Evolutionary conservation across 2,888 invertebrate species (phyloP).

Genomic region (Leptopilina myrica): DNA sequence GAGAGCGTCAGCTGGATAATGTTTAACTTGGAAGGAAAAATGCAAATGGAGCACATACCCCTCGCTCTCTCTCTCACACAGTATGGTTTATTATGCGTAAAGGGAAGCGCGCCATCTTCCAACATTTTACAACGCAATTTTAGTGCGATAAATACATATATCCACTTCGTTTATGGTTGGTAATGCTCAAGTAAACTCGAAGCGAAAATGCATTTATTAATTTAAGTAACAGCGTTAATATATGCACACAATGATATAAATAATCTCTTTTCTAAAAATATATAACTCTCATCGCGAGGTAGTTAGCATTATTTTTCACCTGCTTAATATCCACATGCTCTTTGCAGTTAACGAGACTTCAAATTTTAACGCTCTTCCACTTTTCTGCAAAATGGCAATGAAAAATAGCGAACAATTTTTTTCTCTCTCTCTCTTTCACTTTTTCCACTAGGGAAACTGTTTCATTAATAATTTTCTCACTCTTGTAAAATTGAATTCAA

Average conservation of each 20-base stretch:
- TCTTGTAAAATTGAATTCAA: too few relatives aligned
- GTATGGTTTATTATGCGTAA: conserved; percentile 39
- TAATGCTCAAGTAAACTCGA: conserved; percentile 16
- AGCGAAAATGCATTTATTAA: conserved; percentile 25
- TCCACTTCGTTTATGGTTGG: conserved; percentile 25
- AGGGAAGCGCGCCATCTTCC: conserved; percentile 33
- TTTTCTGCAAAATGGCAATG: not conserved
- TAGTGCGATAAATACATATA: conserved; percentile 38
- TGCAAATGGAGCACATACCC: conserved; percentile 31
- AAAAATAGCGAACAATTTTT: not conserved
- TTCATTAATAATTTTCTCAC: too few relatives aligned
- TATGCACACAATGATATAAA: conserved; percentile 4
- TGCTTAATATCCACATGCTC: not conserved
- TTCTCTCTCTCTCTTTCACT: not conserved
- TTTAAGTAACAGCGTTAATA: conserved; percentile 16
- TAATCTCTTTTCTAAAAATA: not conserved
- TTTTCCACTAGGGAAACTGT: not conserved
- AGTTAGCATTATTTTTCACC: not conserved
- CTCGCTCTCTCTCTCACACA: not conserved
- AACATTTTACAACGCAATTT: conserved; percentile 28
- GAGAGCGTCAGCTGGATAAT: conserved; percentile 31
- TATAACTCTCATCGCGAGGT: not conserved
- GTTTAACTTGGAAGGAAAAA: conserved; percentile 32
- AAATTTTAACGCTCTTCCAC: not conserved
- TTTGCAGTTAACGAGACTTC: not conserved